Evolutionary conservation across 2,888 invertebrate genomes (phyloP).

Genomic region (Nemotelus nigrinus): DNA sequence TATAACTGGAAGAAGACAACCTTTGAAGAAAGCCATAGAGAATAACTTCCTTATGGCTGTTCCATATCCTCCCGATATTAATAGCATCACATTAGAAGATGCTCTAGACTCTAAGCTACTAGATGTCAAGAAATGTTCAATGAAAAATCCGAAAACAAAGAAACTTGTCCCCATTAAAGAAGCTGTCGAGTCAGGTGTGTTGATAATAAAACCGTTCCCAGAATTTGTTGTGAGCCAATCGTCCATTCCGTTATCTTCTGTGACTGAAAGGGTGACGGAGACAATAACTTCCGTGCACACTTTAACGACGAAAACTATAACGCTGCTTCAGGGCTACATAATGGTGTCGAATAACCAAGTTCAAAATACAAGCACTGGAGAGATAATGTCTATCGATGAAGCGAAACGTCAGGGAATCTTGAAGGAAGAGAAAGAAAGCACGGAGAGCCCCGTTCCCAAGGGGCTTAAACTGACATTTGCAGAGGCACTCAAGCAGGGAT

Average conservation of each 20-base stretch:
- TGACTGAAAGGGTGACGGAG: constrained; percentile 67
- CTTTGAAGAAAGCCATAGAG: constrained; percentile 77
- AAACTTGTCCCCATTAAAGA: constrained; percentile 75
- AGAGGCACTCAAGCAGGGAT: constrained; percentile 73
- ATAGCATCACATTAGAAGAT: constrained; percentile 74
- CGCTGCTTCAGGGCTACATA: constrained; percentile 76
- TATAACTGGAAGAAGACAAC: constrained; percentile 72
- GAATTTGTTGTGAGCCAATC: constrained; percentile 66
- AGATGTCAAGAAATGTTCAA: constrained; percentile 74
- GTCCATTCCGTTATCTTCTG: constrained; percentile 72
- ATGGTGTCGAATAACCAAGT: constrained; percentile 76
- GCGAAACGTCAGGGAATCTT: constrained; percentile 80
- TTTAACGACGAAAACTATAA: constrained; percentile 81
- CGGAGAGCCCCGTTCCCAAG: constrained; percentile 70
- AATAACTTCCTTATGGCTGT: constrained; percentile 82
- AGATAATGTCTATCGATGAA: constrained; percentile 77
- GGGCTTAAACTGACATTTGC: constrained; percentile 74
- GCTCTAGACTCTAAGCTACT: constrained; percentile 77
- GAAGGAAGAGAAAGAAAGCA: constrained; percentile 74
- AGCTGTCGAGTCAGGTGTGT: constrained; percentile 80
- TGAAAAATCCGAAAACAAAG: constrained; percentile 77
- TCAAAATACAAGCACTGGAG: constrained; percentile 77
- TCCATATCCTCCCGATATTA: constrained; percentile 75
- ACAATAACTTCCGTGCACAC: constrained; percentile 81
- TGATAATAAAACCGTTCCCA: constrained; percentile 75